Evolutionary conservation across 2,797 vertebrate species (phyloP), one percentile per base, ranked within the genome.

Genomic region (Macrochelys suwanniensis): DNA sequence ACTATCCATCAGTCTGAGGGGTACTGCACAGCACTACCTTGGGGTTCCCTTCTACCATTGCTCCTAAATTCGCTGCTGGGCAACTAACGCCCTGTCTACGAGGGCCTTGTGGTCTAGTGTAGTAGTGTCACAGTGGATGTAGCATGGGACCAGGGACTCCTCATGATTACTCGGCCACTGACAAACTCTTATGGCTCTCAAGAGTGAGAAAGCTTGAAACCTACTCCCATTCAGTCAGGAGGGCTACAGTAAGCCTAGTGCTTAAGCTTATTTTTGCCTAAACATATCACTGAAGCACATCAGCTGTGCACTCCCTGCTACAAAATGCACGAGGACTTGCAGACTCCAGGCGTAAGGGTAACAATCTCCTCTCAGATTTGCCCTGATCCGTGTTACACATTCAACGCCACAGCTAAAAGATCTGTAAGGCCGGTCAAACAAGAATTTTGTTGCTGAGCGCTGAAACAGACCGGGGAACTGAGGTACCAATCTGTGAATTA

Each of bases 251-350:
- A 82, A 3, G 47, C 37, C 2, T 6, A 50, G 11, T 37, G 26
- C 57, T 51, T 71, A 4, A 88, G 5, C 4, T 88, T 65, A 2
- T 85, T 91, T 89, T 51, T 53, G 4, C 23, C n/a, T 31, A 61
- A 33, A 61, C 57, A 15, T 15, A 11, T 77, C 61, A 11, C 89
- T 11, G 65, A 57, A 65, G 71, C 37, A 65, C 78, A 82, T 17
- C 53, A 89, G 23, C 6, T 78, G 42, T 0, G 0, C 12, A 28
- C 82, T 47, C 0, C 0, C 54, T 51, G 49, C 19, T 87, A 12
- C 28, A 19, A 4, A 19, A 7, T 10, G 2, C 1, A 13, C 3
- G 0, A 54, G 11, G 61, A 17, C 47, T 92, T 59, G 50, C 31
- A 82, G 33, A 2, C 25, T 94, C 51, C 11, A 47, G n/a, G 5